phyloP scores from a whole-genome alignment of 2,888 invertebrate species.

The Eristalinus sepulchralis region DNA sequence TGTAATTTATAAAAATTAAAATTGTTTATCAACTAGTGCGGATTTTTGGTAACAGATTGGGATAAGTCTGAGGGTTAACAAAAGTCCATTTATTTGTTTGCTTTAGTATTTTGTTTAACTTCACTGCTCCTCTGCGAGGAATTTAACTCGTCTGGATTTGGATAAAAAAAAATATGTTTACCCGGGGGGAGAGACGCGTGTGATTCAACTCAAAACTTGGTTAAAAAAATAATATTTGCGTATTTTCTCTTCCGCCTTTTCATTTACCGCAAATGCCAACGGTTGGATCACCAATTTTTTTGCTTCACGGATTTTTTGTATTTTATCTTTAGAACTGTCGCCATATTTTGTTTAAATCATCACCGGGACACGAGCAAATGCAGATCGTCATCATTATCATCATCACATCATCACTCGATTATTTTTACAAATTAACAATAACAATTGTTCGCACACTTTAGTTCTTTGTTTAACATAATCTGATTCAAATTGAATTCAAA shows the following conservation, averaged over 20 bases:
- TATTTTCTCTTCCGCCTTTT: slow-evolving; percentile 52
- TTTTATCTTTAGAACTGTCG: slow-evolving; percentile 55
- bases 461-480: slow-evolving; percentile 12
- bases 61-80: neutral
- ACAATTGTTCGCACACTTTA: slow-evolving; percentile 24
- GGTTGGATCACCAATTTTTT: slow-evolving; percentile 37
- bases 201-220: slow-evolving; percentile 25
- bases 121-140: neutral
- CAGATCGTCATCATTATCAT: slow-evolving; percentile 3
- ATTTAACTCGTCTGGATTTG: neutral
- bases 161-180: neutral
- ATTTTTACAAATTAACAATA: neutral
- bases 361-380: neutral
- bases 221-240: slow-evolving; percentile 32
- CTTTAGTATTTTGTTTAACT: neutral
- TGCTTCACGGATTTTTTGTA: slow-evolving; percentile 42
- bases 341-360: slow-evolving; percentile 23
- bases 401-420: neutral
- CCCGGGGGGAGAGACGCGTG: neutral
- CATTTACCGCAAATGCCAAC: slow-evolving; percentile 29
- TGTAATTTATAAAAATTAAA: neutral
- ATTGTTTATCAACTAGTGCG: neutral
- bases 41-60: neutral
- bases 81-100: neutral
- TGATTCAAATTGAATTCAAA: neutral